Base-by-base conservation (phyloP, 2,797 vertebrate genomes). In the Centropyge bicolor region DNA sequence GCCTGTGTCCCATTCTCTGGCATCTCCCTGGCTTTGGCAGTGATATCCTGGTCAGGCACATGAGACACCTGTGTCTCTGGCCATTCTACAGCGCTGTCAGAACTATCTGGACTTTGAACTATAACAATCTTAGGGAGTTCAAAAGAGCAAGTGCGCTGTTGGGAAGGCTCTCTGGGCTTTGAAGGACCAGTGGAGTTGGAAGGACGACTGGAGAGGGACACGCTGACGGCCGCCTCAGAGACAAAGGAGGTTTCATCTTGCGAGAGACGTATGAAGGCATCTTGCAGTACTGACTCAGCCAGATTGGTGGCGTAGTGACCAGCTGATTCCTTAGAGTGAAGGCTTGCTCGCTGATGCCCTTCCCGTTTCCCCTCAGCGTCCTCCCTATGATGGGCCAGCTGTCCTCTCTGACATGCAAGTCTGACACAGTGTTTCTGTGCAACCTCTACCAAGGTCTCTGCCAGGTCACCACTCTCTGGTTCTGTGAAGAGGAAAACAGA, bases 91-190 rank as follows among this genome's bases (percentile, higher is more conserved):
- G 86, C 31, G 0, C 92, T 94, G 1, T 98, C 96, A 22, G 93
- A 94, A 69, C 90, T 97, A 64, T 99, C 98, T 3, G 98, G 97
- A 78, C 98, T 99, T 90, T 99, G 98, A 64, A 99, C 97, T 70
- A 99, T 98, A 74, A 99, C 96, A 0, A 99, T 99, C 96, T 98
- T 98, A 11, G 98, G 98, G 52, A 99, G 98, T 79, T 98, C 96
- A 65, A 98, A 97, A 36, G 96, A 96, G 95, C 96, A 98, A 0
- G 96, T 93, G 14, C 83, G 95, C 76, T 96, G 92, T 57, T 89
- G 91, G 6, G 75, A 84, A 82, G 92, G 55, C 10, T 63, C 40
- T 13, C 95, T 95, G 65, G 91, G 82, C 62, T 88, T 89, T 49
- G 86, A 84, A 48, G 90, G 86, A 54, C 72, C 79, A 43, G 90